Evolutionary conservation across 2,888 invertebrate species (phyloP), one percentile per base, ranked within the genome.

Genomic region (Luperina testacea): DNA sequence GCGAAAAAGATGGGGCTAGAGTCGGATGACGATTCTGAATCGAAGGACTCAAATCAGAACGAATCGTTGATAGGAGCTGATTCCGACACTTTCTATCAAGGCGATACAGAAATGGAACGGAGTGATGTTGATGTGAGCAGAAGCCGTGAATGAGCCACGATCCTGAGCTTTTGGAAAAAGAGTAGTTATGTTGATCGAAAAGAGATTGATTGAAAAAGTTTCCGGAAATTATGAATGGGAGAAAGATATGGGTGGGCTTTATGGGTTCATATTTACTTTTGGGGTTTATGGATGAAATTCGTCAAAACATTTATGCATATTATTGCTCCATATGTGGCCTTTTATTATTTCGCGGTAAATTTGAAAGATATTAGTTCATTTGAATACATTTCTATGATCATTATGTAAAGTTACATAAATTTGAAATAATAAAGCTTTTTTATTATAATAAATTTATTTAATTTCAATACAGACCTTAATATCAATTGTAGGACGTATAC

Each of bases 371-470:
- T 67, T 42, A 6, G 11, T 68, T 48, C 6, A 48, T 69, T 48
- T 27, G 20, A 69, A 20, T 48, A 48, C 1, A 20, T 32, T 20
- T 51, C 13, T 48, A 9, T 68, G 1, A 20, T 68, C 9, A 11
- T 20, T 13, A 5, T 13, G 13, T 38, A 20, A 64, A 63, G 45
- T n/a, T 20, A 24, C 13, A 48, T n/a, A 8, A 64, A 20, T n/a
- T 48, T 27, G 0, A 11, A 72, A 45, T n/a, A 65, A 87, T 80
- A 81, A 78, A 73, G 15, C 9, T 38, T 73, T 51, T 73, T 79
- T 83, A 83, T 86, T 89, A 87, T 87, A 89, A 91, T 92, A 92
- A 89, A 88, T 93, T 93, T 93, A 93, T 91, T 93, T 91, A 91
- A 78, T 87, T 90, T 92, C 84, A 92, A 92, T 91, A 93, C 84